Base-by-base conservation (phyloP, 2,797 vertebrate genomes). In the Sarcoramphus papa region DNA sequence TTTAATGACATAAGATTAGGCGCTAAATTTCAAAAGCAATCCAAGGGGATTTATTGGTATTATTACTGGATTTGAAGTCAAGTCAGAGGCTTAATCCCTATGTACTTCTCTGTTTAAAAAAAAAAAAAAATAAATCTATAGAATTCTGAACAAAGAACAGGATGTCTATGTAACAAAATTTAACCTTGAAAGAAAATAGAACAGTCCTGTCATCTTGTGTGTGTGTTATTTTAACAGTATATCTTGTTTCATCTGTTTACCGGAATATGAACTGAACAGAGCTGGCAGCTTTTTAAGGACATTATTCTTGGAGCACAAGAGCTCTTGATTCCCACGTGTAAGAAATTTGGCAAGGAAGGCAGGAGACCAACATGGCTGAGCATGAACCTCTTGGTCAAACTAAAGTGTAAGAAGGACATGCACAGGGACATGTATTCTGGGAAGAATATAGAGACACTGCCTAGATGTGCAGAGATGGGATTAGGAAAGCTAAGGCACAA, bases 131-230 rank as follows among this genome's bases (percentile, higher is more conserved):
- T 33, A 37, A 48, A 9, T 1, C 14, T 20, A 6, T n/a, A 63
- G 21, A 69, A 43, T 69, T 81, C 37, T 82, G 21, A 78, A 89
- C 12, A 60, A 85, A 51, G 27, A 84, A 63, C 10, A 63, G 13
- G 25, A 48, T 31, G 8, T 33, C 10, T 57, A 33, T 9, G 2
- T 67, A 56, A 35, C 4, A 78, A 74, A 84, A 33, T 59, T 77
- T 80, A 93, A 81, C 45, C 70, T 60, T 85, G 59, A 85, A 76
- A 83, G 25, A 76, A 88, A 90, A 88, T 11, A 72, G 12, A 79
- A 48, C 6, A 76, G 12, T 47, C 19, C 4, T 75, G 22, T 88
- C 27, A 41, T 67, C 22, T 50, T 70, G 12, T 50, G 27, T 19
- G 37, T 70, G 7, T 28, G 10, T 37, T 69, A 59, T 75, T 88